A percentile compares a stretch with the other conserved stretches of the same genome.
phyloP scores from a whole-genome alignment of 64 coral and sea anemone species.

The Dendrophyllia cribrosa region DNA sequence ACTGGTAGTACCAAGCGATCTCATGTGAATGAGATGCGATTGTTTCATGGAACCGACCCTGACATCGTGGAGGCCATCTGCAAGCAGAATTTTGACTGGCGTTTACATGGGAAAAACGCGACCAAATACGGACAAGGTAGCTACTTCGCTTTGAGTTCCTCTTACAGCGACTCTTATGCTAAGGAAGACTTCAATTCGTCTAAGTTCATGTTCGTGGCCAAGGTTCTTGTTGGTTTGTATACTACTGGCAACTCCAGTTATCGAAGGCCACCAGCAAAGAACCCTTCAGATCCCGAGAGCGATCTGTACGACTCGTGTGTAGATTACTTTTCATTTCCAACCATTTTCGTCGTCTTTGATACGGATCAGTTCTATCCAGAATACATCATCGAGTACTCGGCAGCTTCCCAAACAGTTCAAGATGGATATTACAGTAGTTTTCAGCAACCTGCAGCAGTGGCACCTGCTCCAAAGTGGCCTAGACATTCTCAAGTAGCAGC shows the following conservation, averaged over 20 bases:
- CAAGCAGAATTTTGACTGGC: constrained; percentile 72
- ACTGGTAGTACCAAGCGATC: not conserved
- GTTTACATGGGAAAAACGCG: constrained; percentile 34
- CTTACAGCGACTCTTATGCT: constrained; percentile 51
- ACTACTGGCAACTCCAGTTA: constrained; percentile 57
- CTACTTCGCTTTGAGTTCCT: constrained; percentile 73
- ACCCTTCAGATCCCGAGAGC: not conserved
- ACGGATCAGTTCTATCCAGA: constrained; percentile 68
- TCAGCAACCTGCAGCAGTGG: not conserved
- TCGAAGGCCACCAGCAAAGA: constrained; percentile 20
- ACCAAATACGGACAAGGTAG: constrained; percentile 66
- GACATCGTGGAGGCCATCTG: constrained; percentile 58
- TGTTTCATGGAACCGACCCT: constrained; percentile 61
- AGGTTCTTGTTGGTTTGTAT: constrained; percentile 79
- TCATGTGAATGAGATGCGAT: constrained; percentile 32
- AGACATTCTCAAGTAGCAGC: too few species aligned
- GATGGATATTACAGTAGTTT: not conserved
- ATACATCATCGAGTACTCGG: constrained; percentile 72
- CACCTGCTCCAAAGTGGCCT: not conserved
- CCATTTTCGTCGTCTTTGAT: constrained; percentile 82
- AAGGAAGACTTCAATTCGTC: constrained; percentile 15
- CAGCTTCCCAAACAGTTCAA: not conserved
- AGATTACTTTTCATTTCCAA: constrained; percentile 42
- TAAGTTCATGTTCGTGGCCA: constrained; percentile 75
- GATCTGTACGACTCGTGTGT: constrained; percentile 76